A percentile compares a stretch with the other conserved stretches of the same genome.
Conservation (phyloP, 2,888 invertebrate species). For the Trypoxylon attenuatum region DNA sequence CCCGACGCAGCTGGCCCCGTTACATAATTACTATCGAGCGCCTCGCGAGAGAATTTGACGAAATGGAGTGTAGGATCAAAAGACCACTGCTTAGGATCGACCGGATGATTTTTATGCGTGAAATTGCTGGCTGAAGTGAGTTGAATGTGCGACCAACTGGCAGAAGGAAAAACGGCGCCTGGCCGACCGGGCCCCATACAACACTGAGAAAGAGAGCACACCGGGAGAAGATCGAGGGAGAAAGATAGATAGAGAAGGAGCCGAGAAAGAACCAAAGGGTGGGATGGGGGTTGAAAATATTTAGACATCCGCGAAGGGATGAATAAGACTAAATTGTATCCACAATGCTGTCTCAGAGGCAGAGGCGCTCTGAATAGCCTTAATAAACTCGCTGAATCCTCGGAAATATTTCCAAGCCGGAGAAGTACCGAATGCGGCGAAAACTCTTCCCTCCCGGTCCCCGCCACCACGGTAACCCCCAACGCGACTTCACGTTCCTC, state of each 20-base stretch:
- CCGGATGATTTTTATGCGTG: conserved; percentile 19
- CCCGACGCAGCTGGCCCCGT: no score
- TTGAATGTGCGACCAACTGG: conserved; percentile 27
- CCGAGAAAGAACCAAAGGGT: conserved; percentile 27
- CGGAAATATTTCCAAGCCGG: conserved; percentile 72
- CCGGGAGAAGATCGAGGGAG: not conserved
- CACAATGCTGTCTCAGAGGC: conserved; percentile 79
- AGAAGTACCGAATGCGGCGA: conserved; percentile 60
- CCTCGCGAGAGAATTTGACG: not conserved
- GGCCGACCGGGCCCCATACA: conserved; percentile 30
- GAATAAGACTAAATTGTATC: conserved; percentile 80
- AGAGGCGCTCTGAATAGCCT: conserved; percentile 78
- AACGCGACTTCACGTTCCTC: conserved; percentile 52
- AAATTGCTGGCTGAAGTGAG: conserved; percentile 27
- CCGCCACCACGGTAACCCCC: no score
- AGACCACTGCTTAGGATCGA: conserved; percentile 7
- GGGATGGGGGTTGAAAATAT: conserved; percentile 69
- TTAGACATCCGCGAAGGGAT: conserved; percentile 73
- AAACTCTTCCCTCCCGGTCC: conserved; percentile 50
- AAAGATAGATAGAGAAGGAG: conserved; percentile 2
- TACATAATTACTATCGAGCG: not conserved
- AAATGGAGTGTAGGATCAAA: not conserved
- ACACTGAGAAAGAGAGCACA: conserved; percentile 15
- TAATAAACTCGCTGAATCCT: conserved; percentile 75
- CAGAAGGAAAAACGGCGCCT: conserved; percentile 24